Evolutionary conservation across 2,113 vertebrate genomes (phyloP), one percentile per base, ranked within the genome.

Genomic region (Plestiodon gilberti): DNA sequence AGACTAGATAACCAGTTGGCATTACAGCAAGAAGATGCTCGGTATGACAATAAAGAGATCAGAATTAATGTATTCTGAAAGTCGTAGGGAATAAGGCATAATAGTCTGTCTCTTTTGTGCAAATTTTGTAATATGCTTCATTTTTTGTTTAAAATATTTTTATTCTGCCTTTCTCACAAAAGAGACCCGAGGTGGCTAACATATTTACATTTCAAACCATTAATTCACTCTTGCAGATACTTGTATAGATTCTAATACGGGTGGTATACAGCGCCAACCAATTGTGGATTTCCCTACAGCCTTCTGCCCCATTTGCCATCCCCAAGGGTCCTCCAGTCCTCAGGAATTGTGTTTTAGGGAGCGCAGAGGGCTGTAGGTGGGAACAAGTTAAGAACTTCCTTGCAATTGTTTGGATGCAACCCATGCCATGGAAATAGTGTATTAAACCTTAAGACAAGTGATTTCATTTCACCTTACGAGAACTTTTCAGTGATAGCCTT

Each of bases 1-100:
- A 97, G 96, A 85, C 94, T 99, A 93, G 98, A 99, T 92, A 99
- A 89, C 87, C 98, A 99, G 67, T 82, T 99, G 82, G 98, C 98
- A 93, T 93, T 99, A 52, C 96, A 98, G 74, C 97, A 99, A 93
- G 99, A 99, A 87, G 99, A 99, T 89, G 96, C 96, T 93, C 98
- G 97, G 98, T 99, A 95, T 93, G 93, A 73, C 81, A 13, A 33
- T 77, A 86, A 6, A 73, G 80, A 81, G 93, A 85, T 85, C 0
- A 25, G 43, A 7, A 86, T 75, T 38, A 78, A 4, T 22, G 3
- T 83, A 35, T 33, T 84, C 64, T 55, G 25, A 83, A 69, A 67
- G 6, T 85, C 23, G 64, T 75, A 78, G 1, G 30, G 1, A 0
- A 73, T 93, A 81, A 30, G 22, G 52, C 74, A 83, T 57, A 85